A percentile compares a stretch with the other conserved stretches of the same genome.
Evolutionary conservation across 2,797 vertebrate genomes (phyloP).

Genomic region (Halcyon chelicuti): DNA sequence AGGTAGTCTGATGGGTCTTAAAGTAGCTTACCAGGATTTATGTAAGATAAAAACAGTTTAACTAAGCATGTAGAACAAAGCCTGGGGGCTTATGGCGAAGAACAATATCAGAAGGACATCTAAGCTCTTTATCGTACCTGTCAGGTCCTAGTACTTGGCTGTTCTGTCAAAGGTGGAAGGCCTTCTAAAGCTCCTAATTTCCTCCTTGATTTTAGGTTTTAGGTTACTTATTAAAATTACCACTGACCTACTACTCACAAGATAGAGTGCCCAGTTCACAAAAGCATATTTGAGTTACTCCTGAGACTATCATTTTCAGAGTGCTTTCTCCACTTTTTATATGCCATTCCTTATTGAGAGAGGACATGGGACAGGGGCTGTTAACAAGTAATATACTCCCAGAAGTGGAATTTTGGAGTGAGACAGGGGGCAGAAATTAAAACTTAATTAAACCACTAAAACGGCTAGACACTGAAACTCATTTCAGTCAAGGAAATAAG

Average conservation of each 20-base stretch:
- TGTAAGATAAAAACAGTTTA: slow-evolving; percentile 86
- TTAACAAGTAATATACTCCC: background rate
- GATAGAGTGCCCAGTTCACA: background rate
- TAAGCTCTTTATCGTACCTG: slow-evolving; percentile 82
- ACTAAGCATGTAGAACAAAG: slow-evolving; percentile 85
- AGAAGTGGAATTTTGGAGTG: background rate
- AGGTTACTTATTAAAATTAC: slow-evolving; percentile 47
- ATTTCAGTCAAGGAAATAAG: background rate
- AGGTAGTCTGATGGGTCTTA: slow-evolving; percentile 83
- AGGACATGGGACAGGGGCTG: background rate
- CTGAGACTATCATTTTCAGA: background rate
- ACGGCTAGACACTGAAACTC: background rate
- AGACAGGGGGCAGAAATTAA: background rate
- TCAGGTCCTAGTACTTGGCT: slow-evolving; percentile 76
- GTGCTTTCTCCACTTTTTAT: background rate
- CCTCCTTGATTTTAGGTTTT: slow-evolving; percentile 30
- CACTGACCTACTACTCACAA: background rate
- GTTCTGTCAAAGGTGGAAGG: slow-evolving; percentile 71
- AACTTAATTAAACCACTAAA: background rate
- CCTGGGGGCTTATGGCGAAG: slow-evolving; percentile 82
- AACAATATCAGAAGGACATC: slow-evolving; percentile 82
- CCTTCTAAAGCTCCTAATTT: slow-evolving; percentile 26
- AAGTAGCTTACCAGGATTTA: slow-evolving; percentile 83
- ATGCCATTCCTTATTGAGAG: background rate
- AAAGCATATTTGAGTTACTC: background rate